Percentiles rank a stretch among this genome's conserved stretches.
These are phyloP conservation scores for Rhea pennata DNA, from an alignment of 2,113 vertebrate genomes.

Conservation along the genomic window DNA sequence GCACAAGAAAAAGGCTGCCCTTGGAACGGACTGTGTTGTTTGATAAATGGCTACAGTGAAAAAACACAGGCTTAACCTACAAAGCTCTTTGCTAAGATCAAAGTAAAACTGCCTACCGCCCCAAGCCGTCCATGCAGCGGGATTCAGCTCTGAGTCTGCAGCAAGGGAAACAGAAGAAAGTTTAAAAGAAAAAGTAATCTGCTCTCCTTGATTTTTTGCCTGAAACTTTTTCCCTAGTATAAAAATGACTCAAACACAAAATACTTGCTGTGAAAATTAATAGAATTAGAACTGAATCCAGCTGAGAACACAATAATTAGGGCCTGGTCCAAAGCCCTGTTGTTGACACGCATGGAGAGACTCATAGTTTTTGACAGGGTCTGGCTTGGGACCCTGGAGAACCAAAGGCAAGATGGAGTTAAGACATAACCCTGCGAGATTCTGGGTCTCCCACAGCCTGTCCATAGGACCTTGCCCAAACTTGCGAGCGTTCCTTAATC, in stretches of 20 bases:
- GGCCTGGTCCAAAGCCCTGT: not conserved
- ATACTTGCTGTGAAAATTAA: constrained; percentile 44
- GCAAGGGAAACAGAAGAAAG: not conserved
- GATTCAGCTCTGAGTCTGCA: not conserved
- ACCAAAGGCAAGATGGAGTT: not conserved
- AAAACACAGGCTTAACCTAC: constrained; percentile 42
- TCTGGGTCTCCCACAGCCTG: constrained; percentile 12
- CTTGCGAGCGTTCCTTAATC: not conserved
- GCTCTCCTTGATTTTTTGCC: not conserved
- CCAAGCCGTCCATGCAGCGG: not conserved
- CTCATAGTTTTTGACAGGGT: not conserved
- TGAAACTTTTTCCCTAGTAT: not conserved
- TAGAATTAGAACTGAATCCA: constrained; percentile 1
- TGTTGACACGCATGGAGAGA: not conserved
- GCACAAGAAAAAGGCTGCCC: not conserved
- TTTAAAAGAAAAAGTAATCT: constrained; percentile 1
- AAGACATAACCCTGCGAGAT: not conserved
- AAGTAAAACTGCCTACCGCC: constrained; percentile 6
- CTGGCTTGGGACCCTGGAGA: not conserved
- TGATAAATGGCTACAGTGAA: constrained; percentile 30
- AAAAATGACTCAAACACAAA: not conserved
- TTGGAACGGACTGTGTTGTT: constrained; percentile 19
- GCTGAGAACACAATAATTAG: constrained; percentile 32
- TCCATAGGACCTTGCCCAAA: not conserved
- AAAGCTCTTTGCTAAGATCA: constrained; percentile 40